Conservation (phyloP, 2,113 vertebrate genomes). For the Eptesicus fuscus region DNA sequence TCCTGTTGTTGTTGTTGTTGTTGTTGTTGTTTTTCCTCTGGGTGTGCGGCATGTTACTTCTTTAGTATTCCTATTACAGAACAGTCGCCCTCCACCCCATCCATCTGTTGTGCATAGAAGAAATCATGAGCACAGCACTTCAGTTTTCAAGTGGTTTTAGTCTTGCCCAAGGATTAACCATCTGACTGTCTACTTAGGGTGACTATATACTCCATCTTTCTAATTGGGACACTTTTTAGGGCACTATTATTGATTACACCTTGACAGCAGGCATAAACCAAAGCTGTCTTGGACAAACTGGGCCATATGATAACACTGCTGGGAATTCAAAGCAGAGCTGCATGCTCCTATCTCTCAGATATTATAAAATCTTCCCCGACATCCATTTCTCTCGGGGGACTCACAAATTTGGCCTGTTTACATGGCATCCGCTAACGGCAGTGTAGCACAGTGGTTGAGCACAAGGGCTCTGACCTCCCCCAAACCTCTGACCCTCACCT, state of each 20-base stretch:
- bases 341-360: neutral
- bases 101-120: neutral
- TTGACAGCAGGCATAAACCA: constrained; percentile 60
- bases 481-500: neutral
- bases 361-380: neutral
- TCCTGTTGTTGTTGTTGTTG: neutral
- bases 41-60: neutral
- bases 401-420: neutral
- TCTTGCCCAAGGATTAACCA: constrained; percentile 23
- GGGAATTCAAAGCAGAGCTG: constrained; percentile 43
- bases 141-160: constrained; percentile 28
- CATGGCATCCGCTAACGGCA: neutral
- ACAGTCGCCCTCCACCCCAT: neutral
- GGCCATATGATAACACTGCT: neutral
- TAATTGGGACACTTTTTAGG: constrained; percentile 52
- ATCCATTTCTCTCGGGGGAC: neutral
- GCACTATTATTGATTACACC: constrained; percentile 50
- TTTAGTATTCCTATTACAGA: neutral
- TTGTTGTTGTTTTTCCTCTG: neutral
- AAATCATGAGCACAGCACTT: constrained; percentile 18
- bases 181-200: constrained; percentile 19
- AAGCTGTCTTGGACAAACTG: constrained; percentile 15
- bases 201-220: constrained; percentile 49
- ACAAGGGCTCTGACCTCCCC: neutral
- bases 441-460: neutral